Evolutionary conservation across 2,113 vertebrate genomes (phyloP), one percentile per base, ranked within the genome.

Genomic region (Toxotes chatareus): DNA sequence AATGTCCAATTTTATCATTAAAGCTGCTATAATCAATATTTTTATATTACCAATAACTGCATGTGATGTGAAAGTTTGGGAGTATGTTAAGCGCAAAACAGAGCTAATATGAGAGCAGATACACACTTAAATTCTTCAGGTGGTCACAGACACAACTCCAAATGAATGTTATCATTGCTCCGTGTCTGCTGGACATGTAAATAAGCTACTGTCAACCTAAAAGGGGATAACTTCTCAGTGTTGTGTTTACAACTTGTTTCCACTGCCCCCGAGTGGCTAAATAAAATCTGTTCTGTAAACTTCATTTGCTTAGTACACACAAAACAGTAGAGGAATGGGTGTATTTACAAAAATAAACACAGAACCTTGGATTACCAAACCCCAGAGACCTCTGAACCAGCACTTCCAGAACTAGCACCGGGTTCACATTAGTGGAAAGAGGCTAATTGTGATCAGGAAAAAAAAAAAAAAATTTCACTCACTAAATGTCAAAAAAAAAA

Each of bases 401-500:
- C 27, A 27, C 27, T 1, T 1, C 1, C 27, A 27, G 27, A 27
- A 27, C 27, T 27, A 27, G 27, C 27, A 27, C 27, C 27, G 27
- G 27, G 27, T 27, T 27, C 27, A 27, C 27, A 27, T 27, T 27
- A 27, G 27, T 27, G 1, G 27, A 27, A 27, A 27, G 27, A 27
- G 27, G 27, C 27, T 27, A 27, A 27, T 27, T 1, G 31, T 16
- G 21, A 40, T 31, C 16, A 8, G 17, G 16, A 5, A 9, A 55
- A 56, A n/a, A 27, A 31, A 3, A 1, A 8, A 23, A 14, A 1
- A 27, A 27, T 27, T 27, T 10, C 2, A 76, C 9, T n/a, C 5
- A 5, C 6, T 14, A 21, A 57, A 59, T 42, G 32, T 42, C 3
- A 27, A 55, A 17, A 79, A 73, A 79, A 55, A 17, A 79, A 73